Base-by-base conservation (phyloP, 2,888 invertebrate species). In the Drosophila subsilvestris region DNA sequence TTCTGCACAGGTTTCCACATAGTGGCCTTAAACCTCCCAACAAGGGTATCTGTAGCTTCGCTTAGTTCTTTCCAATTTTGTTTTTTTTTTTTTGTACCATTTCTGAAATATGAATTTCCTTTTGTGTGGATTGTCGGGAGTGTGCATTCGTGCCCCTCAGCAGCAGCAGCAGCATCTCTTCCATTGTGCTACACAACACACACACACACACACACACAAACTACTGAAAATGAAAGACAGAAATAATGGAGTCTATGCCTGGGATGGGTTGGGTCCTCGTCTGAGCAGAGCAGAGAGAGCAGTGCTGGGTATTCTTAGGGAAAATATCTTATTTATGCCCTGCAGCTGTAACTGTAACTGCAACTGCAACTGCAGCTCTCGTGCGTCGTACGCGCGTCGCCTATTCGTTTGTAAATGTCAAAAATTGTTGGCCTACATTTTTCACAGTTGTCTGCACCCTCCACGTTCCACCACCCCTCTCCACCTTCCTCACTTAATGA, bases 301-400 rank as follows among this genome's bases (percentile, higher is more conserved):
- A 8, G 60, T 14, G 37, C 37, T 37, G 37, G 65, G 76, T 70
- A 78, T 79, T 79, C 74, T 80, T 66, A 80, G 75, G 79, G 75
- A 88, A 81, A 88, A 79, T 83, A 77, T 83, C 80, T 83, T 88
- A 86, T 88, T 88, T 86, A 86, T 86, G 80, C 80, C 85, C 88
- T 88, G 88, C 78, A 84, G 85, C 88, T 78, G 73, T 86, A 76
- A 14, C 14, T 14, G 12, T 7, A 37, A 2, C 14, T 37, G 37
- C n/a, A 37, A 37, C 29, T 29, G 32, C 32, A 14, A 12, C 12
- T 14, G 14, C 0, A 14, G 14, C 14, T 37, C 37, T 37, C 14
- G 37, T 37, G 32, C 4, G 32, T 32, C 12, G 81, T 76, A 79
- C 79, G 81, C 63, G 77, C 54, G 63, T 55, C 60, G 79, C 53